phyloP scores from a whole-genome alignment of 2,113 vertebrate species.

The Triplophysa tibetana region DNA sequence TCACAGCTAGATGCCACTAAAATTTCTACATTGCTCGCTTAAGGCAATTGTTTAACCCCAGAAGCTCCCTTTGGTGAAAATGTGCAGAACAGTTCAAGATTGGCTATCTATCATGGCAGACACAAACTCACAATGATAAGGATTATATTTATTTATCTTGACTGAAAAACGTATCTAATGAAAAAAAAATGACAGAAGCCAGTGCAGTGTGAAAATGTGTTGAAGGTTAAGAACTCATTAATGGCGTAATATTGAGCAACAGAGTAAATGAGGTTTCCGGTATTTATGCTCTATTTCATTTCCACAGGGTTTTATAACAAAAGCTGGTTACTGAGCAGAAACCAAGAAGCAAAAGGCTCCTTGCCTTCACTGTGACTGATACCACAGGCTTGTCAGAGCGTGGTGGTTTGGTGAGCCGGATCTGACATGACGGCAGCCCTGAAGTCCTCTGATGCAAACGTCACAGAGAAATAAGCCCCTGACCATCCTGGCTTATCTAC shows the following conservation, averaged over 20 bases:
- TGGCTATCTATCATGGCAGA: background rate
- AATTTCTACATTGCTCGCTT: too few relatives aligned
- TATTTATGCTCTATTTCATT: background rate
- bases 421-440: conserved; percentile 54
- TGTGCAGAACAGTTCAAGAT: too few relatives aligned
- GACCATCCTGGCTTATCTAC: conserved; percentile 60
- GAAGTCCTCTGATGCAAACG: conserved; percentile 56
- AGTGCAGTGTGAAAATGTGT: conserved; percentile 9
- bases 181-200: background rate
- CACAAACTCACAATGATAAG: background rate
- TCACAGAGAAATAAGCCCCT: conserved; percentile 59
- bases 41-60: too few relatives aligned
- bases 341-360: background rate
- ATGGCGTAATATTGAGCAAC: background rate
- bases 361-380: conserved; percentile 36
- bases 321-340: conserved; percentile 17
- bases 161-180: background rate
- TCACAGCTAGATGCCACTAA: too few relatives aligned
- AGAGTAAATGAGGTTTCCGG: background rate
- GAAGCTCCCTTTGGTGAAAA: too few relatives aligned
- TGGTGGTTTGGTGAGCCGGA: conserved; percentile 29
- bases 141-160: background rate
- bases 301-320: background rate
- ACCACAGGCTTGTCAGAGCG: background rate
- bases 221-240: conserved; percentile 33